These are phyloP conservation scores for Anadara kagoshimensis DNA, from an alignment of 1,140 invertebrate genomes.

Conservation along the genomic window DNA sequence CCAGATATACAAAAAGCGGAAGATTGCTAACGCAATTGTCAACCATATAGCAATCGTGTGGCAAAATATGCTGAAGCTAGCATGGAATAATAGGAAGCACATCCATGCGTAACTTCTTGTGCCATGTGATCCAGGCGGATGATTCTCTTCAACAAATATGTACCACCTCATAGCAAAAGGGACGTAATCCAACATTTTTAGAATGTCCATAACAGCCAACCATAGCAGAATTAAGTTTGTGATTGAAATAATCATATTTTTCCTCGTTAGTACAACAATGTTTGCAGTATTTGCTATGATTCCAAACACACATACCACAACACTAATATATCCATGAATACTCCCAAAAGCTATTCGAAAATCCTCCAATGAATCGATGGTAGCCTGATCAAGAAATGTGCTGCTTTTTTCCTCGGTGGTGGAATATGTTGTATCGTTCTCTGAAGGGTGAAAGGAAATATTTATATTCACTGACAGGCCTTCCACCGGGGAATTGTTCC, in stretches of 20 bases:
- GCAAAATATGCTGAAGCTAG: constrained; percentile 85
- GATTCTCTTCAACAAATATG: constrained; percentile 55
- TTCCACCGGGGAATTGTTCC: too few relatives aligned
- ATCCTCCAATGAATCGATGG: constrained; percentile 5
- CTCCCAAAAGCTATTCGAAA: constrained; percentile 66
- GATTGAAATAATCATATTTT: constrained; percentile 84
- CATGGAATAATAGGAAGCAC: constrained; percentile 67
- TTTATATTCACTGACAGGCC: too few relatives aligned
- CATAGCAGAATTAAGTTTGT: constrained; percentile 90
- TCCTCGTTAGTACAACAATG: constrained; percentile 90
- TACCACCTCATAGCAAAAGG: constrained; percentile 84
- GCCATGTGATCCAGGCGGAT: constrained; percentile 9
- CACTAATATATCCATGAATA: constrained; percentile 82
- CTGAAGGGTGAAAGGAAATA: too few relatives aligned
- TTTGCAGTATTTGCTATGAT: constrained; percentile 91
- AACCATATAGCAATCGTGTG: constrained; percentile 96
- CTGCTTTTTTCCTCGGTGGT: too few relatives aligned
- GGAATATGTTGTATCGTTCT: too few relatives aligned
- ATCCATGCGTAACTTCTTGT: constrained; percentile 61
- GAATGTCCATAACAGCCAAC: constrained; percentile 88
- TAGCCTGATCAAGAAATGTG: too few relatives aligned
- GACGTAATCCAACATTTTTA: constrained; percentile 92
- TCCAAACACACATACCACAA: constrained; percentile 89
- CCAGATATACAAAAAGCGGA: constrained; percentile 92
- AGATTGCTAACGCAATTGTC: constrained; percentile 92